Conservation (phyloP, 2,113 vertebrate genomes). For the Brienomyrus longianalis region DNA sequence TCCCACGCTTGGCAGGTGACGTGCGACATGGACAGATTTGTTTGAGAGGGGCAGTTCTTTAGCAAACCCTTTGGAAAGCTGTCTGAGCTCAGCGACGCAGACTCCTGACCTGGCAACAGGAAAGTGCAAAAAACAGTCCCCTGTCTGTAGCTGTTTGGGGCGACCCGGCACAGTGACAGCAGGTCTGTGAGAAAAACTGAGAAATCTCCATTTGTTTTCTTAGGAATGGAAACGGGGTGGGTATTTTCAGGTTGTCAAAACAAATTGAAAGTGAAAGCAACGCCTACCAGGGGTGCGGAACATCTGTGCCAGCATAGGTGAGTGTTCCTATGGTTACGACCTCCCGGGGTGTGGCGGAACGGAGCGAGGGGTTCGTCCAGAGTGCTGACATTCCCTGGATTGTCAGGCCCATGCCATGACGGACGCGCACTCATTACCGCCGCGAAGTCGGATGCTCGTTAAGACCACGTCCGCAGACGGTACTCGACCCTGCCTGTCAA, state of each 20-base stretch:
- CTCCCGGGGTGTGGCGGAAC: neutral
- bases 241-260: neutral
- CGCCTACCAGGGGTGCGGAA: neutral
- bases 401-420: neutral
- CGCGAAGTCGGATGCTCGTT: constrained; percentile 26
- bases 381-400: neutral
- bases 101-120: neutral
- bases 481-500: constrained; percentile 24
- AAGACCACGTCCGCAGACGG: constrained; percentile 2
- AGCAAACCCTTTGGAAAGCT: neutral
- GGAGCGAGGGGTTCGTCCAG: neutral
- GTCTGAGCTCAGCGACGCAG: neutral
- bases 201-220: neutral
- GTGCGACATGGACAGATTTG: neutral
- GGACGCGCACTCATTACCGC: constrained; percentile 4
- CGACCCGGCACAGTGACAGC: neutral
- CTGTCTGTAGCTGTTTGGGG: neutral
- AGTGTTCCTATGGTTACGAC: constrained; percentile 16
- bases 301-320: neutral
- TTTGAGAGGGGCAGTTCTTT: neutral
- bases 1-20: neutral
- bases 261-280: neutral
- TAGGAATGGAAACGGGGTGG: neutral
- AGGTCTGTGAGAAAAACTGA: neutral
- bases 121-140: neutral